Evolutionary conservation across 2,888 invertebrate genomes (phyloP).

Genomic region (Halictus ligatus): DNA sequence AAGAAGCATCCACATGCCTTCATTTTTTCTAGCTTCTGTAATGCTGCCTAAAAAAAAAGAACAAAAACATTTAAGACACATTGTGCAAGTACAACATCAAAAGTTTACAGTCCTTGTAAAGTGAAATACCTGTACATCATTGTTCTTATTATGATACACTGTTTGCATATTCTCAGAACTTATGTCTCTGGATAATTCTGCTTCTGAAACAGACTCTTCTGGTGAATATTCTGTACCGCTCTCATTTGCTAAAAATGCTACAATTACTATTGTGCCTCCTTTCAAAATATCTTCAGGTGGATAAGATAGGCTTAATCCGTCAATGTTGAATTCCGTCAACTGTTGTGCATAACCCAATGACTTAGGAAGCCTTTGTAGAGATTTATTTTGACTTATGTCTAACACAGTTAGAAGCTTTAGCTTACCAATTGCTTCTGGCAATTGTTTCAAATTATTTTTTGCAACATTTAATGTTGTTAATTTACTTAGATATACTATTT

Average conservation of each 20-base stretch:
- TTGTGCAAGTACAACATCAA: constrained; percentile 50
- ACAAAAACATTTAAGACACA: constrained; percentile 69
- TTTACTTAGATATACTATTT: constrained; percentile 87
- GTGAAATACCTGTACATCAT: constrained; percentile 79
- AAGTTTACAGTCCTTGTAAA: constrained; percentile 15
- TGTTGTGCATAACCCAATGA: constrained; percentile 88
- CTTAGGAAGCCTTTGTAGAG: constrained; percentile 87
- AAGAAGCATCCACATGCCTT: constrained; percentile 86
- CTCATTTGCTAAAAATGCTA: constrained; percentile 81
- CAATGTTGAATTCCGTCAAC: constrained; percentile 87
- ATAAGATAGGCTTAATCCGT: constrained; percentile 87
- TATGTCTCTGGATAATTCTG: constrained; percentile 75
- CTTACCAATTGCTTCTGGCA: constrained; percentile 88
- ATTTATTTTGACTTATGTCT: constrained; percentile 87
- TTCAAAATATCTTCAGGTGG: constrained; percentile 88
- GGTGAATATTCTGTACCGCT: constrained; percentile 86
- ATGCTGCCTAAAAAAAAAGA: constrained; percentile 87
- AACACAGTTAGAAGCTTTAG: constrained; percentile 87
- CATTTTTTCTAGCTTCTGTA: constrained; percentile 86
- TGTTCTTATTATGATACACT: constrained; percentile 75
- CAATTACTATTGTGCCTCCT: constrained; percentile 87
- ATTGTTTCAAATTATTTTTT: constrained; percentile 88
- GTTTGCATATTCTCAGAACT: constrained; percentile 68
- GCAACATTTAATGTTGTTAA: constrained; percentile 90
- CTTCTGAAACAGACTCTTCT: constrained; percentile 81